Conservation (phyloP, 35 echinoderm and acorn worm species). For the Lytechinus pictus region DNA sequence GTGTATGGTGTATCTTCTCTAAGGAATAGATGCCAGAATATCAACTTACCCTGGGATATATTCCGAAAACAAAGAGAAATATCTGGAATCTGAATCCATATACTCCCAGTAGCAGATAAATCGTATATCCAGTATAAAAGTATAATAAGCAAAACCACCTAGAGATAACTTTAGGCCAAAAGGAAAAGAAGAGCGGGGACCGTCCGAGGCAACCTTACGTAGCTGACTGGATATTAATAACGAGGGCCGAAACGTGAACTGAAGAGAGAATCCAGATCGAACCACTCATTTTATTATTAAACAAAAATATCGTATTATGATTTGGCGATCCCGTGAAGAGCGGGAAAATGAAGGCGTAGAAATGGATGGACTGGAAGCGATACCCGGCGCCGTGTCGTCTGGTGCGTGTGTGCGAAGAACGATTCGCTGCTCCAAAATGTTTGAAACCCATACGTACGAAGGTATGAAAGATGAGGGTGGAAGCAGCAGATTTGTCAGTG, state of each 20-base stretch:
- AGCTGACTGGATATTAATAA: background rate
- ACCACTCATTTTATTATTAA: background rate
- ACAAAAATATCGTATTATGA: conserved; percentile 14
- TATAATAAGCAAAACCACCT: background rate
- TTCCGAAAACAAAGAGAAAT: background rate
- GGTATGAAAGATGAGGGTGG: background rate
- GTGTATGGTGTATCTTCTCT: background rate
- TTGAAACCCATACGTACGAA: background rate
- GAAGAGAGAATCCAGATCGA: background rate
- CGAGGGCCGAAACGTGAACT: background rate
- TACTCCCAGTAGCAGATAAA: background rate
- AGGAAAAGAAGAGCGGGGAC: background rate
- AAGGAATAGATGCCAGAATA: background rate
- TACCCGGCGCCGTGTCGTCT: background rate
- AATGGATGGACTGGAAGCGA: conserved; percentile 1
- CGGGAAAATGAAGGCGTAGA: background rate
- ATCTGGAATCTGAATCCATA: background rate
- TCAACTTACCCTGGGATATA: background rate
- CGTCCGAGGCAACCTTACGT: background rate
- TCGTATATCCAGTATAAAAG: background rate
- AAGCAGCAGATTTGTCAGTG: background rate
- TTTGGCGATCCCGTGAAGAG: background rate
- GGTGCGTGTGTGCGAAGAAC: background rate
- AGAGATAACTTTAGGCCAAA: background rate
- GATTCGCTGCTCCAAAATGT: background rate